phyloP scores from a whole-genome alignment of 2,888 invertebrate genomes.

The Microctonus hyperodae region DNA sequence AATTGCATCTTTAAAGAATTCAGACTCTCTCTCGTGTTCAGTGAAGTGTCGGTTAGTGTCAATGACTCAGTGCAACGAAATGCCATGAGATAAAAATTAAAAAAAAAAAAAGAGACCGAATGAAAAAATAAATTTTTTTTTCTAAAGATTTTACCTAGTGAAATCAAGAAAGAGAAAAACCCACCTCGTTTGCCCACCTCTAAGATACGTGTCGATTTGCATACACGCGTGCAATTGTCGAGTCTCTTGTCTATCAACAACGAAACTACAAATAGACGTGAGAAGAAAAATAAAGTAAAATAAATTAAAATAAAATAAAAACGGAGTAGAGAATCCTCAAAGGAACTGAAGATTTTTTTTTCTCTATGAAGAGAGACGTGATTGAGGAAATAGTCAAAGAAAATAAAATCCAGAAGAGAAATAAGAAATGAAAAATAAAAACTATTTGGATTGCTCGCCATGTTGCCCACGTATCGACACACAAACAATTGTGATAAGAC shows the following conservation, averaged over 20 bases:
- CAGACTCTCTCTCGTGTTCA: slow-evolving; percentile 36
- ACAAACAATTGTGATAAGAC: slow-evolving; percentile 60
- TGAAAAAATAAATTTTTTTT: slow-evolving; percentile 27
- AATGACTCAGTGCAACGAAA: slow-evolving; percentile 35
- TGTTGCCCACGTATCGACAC: slow-evolving; percentile 44
- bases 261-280: not conserved
- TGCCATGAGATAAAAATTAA: slow-evolving; percentile 29
- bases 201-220: slow-evolving; percentile 1
- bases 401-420: slow-evolving; percentile 3
- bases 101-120: slow-evolving; percentile 4
- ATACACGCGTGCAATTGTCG: slow-evolving; percentile 21
- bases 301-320: not conserved
- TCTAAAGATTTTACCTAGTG: slow-evolving; percentile 20
- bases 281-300: not conserved
- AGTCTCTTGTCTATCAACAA: slow-evolving; percentile 12
- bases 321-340: not conserved
- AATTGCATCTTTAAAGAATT: not conserved
- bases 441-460: slow-evolving; percentile 39
- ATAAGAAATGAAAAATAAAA: slow-evolving; percentile 16
- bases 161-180: slow-evolving; percentile 21
- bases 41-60: slow-evolving; percentile 35
- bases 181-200: slow-evolving; percentile 32
- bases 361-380: slow-evolving; percentile 7
- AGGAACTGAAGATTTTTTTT: not conserved
- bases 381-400: slow-evolving; percentile 3